Evolutionary conservation across 1,140 invertebrate species (phyloP).

Genomic region (Copidosoma floridanum): DNA sequence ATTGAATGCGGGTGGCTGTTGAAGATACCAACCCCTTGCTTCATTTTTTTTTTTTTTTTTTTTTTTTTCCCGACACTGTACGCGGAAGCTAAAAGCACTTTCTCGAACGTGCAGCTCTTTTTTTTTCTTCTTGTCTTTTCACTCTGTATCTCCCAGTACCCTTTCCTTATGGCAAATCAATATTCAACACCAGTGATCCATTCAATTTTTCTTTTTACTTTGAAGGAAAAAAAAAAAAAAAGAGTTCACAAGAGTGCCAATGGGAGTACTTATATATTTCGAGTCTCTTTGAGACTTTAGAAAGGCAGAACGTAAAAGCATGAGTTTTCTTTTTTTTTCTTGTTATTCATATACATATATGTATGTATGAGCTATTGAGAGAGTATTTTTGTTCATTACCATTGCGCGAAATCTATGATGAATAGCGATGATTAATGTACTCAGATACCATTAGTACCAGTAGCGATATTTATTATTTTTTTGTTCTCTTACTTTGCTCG

Average conservation of each 20-base stretch:
- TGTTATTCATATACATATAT: not conserved
- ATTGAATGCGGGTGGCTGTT: constrained; percentile 3
- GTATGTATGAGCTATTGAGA: constrained; percentile 4
- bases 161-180: not conserved
- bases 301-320: too few relatives aligned
- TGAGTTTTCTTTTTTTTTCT: not conserved
- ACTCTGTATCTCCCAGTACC: too few relatives aligned
- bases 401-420: constrained; percentile 3
- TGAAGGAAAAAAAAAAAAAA: not conserved
- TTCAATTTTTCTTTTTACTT: not conserved
- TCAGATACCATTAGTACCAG: constrained; percentile 25
- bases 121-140: not conserved
- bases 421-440: constrained; percentile 16
- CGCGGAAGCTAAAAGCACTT: constrained; percentile 6
- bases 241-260: too few relatives aligned
- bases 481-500: too few relatives aligned
- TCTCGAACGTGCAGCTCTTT: not conserved
- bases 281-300: too few relatives aligned
- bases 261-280: too few relatives aligned
- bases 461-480: constrained; percentile 25
- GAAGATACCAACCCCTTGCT: not conserved
- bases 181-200: not conserved
- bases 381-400: constrained; percentile 6
- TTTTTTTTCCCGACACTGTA: too few relatives aligned
- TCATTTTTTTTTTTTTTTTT: not conserved